phyloP scores from a whole-genome alignment of 2,797 vertebrate species.

The Eleutherodactylus coqui region DNA sequence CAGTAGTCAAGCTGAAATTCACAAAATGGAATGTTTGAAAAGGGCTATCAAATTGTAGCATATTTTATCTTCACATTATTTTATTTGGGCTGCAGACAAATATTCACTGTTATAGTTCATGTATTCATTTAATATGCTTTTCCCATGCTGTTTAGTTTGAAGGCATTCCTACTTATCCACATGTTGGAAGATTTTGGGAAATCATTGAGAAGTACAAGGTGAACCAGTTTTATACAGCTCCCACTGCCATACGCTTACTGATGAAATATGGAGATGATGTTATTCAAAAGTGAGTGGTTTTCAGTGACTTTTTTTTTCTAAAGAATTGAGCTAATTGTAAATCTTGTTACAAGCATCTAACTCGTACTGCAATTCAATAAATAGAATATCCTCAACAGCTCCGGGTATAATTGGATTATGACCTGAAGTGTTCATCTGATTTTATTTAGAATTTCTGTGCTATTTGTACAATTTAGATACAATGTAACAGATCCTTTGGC shows the following conservation, averaged over 20 bases:
- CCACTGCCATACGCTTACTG: constrained; percentile 73
- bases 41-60: neutral
- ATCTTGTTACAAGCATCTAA: too few relatives aligned
- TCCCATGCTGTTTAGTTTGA: constrained; percentile 66
- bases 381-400: too few relatives aligned
- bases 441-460: neutral
- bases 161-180: constrained; percentile 73
- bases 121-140: neutral
- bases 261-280: constrained; percentile 68
- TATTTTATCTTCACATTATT: neutral
- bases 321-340: too few relatives aligned
- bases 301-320: too few relatives aligned
- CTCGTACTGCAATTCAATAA: too few relatives aligned
- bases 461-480: neutral
- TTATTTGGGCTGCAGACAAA: neutral
- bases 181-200: constrained; percentile 75
- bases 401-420: too few relatives aligned
- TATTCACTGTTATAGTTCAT: neutral
- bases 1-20: neutral
- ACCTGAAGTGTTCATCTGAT: neutral
- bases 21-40: neutral
- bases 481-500: neutral
- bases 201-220: constrained; percentile 73
- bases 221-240: constrained; percentile 73
- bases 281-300: constrained; percentile 68